Conservation (phyloP, 2,797 vertebrate genomes). For the Chromobotia macracanthus region DNA sequence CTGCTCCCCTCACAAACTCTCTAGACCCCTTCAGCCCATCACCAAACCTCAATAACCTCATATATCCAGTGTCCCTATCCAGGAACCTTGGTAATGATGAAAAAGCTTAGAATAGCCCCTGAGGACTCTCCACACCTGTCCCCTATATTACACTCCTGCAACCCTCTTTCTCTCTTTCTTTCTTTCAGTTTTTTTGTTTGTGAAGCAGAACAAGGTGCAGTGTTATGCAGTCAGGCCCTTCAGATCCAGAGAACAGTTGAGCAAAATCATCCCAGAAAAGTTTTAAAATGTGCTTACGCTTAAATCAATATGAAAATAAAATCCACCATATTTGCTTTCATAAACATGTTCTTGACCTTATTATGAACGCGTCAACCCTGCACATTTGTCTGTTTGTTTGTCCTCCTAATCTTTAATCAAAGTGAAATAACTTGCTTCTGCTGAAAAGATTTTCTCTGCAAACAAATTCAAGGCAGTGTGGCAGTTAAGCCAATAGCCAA, state of each 20-base stretch:
- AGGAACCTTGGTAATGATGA: neutral
- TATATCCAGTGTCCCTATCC: conserved; percentile 4
- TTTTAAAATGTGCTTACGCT: neutral
- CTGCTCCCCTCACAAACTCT: neutral
- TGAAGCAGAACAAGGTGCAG: neutral
- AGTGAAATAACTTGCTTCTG: neutral
- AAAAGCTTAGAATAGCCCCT: neutral
- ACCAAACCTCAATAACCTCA: neutral
- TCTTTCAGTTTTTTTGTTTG: neutral
- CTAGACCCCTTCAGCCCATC: neutral
- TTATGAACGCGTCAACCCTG: neutral
- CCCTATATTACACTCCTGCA: conserved; percentile 13
- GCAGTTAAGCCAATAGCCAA: no score
- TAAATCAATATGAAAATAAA: neutral
- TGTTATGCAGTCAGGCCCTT: neutral
- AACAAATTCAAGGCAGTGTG: no score
- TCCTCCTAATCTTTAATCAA: neutral
- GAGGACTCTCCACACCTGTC: conserved; percentile 28
- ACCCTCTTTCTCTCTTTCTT: neutral
- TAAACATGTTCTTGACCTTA: neutral
- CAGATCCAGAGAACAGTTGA: neutral
- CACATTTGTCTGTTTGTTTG: neutral
- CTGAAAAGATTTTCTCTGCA: neutral
- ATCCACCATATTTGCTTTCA: neutral
- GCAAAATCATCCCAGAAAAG: neutral